Evolutionary conservation across 2,888 invertebrate species (phyloP).

Genomic region (Aspidiotus destructor): DNA sequence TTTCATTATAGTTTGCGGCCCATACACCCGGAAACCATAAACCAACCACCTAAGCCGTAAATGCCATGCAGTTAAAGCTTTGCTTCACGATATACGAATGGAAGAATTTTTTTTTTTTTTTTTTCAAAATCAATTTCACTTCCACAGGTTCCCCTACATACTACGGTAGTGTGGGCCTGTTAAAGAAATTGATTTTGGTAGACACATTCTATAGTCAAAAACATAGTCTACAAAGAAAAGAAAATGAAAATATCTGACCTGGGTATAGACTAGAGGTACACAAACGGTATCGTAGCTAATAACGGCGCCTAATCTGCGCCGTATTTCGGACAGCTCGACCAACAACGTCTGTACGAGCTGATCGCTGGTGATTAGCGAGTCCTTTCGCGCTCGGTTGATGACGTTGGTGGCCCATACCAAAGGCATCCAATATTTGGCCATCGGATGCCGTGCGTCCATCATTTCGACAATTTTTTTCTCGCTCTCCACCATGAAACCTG

Average conservation of each 20-base stretch:
- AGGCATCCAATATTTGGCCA: constrained; percentile 92
- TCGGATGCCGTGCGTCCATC: constrained; percentile 75
- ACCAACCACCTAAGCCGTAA: too few species aligned
- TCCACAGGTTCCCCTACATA: background rate
- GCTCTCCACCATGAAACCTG: constrained; percentile 81
- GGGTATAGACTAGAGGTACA: constrained; percentile 84
- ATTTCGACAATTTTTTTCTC: constrained; percentile 85
- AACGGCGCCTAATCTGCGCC: constrained; percentile 69
- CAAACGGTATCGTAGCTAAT: constrained; percentile 87
- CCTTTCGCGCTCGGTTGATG: constrained; percentile 76
- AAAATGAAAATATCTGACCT: constrained; percentile 49
- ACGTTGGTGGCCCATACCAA: constrained; percentile 88
- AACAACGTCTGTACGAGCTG: constrained; percentile 86
- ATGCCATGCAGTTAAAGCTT: background rate
- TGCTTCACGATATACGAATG: constrained; percentile 18
- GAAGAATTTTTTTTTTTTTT: background rate
- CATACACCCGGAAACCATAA: too few species aligned
- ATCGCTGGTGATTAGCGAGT: constrained; percentile 74
- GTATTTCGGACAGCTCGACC: constrained; percentile 78
- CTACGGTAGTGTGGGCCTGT: background rate
- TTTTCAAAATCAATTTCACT: background rate
- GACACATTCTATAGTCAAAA: background rate
- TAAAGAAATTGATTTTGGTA: background rate
- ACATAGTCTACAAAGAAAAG: background rate
- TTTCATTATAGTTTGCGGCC: too few species aligned